Evolutionary conservation across 2,797 vertebrate species (phyloP).

Genomic region (Chelidonichthys spinosus): DNA sequence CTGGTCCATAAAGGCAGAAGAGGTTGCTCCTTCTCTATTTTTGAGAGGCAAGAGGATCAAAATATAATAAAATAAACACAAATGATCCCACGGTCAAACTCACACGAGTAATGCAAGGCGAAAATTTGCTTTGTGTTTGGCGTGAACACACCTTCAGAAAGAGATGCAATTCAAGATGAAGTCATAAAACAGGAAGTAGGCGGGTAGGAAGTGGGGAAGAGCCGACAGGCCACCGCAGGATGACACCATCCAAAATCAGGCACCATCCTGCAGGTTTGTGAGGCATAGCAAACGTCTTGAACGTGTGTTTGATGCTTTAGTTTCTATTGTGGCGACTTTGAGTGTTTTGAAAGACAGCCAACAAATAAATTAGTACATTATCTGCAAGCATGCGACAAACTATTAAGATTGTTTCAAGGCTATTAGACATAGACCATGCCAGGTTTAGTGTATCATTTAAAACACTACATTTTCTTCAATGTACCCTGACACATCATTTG

Average conservation of each 20-base stretch:
- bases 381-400: slow-evolving; percentile 19
- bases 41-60: no score
- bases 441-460: not conserved
- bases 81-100: no score
- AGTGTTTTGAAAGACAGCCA: slow-evolving; percentile 32
- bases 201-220: not conserved
- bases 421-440: slow-evolving; percentile 8
- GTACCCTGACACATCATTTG: not conserved
- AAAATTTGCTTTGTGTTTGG: no score
- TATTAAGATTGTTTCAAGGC: slow-evolving; percentile 17
- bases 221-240: no score
- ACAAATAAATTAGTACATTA: slow-evolving; percentile 31
- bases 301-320: slow-evolving; percentile 29
- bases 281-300: not conserved
- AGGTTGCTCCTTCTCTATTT: no score
- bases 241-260: no score
- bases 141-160: no score
- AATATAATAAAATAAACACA: no score
- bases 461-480: not conserved
- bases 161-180: no score
- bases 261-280: no score
- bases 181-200: not conserved
- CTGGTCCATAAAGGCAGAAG: no score
- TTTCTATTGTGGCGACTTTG: slow-evolving; percentile 16
- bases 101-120: no score